Conservation (phyloP, 2,113 vertebrate species). For the Spea multiplicata region DNA sequence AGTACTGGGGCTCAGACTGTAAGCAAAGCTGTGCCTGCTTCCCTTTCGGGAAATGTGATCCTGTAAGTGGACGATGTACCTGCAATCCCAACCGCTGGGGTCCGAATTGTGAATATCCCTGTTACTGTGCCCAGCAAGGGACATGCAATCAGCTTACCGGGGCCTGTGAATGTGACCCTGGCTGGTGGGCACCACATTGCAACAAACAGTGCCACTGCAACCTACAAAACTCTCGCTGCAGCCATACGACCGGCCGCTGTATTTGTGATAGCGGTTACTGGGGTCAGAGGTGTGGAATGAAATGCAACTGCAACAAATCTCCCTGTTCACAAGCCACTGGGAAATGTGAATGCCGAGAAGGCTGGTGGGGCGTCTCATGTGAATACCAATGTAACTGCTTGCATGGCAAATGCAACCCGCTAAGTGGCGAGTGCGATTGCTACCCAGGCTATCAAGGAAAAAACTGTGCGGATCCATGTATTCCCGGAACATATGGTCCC, state of each 20-base stretch:
- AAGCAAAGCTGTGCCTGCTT: conserved; percentile 76
- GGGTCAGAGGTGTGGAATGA: conserved; percentile 74
- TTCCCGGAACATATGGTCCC: conserved; percentile 65
- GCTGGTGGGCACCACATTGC: conserved; percentile 82
- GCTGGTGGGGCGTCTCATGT: conserved; percentile 77
- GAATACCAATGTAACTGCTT: conserved; percentile 71
- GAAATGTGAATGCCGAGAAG: conserved; percentile 70
- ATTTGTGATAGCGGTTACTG: conserved; percentile 74
- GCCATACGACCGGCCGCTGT: conserved; percentile 75
- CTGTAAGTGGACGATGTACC: conserved; percentile 73
- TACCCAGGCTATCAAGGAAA: conserved; percentile 70
- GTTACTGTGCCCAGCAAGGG: conserved; percentile 75
- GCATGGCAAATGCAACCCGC: conserved; percentile 66
- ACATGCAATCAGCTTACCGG: conserved; percentile 74
- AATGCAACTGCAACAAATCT: conserved; percentile 74
- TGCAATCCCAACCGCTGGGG: conserved; percentile 82
- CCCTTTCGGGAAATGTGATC: conserved; percentile 78
- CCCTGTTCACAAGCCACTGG: conserved; percentile 75
- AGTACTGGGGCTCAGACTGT: conserved; percentile 91
- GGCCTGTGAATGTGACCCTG: conserved; percentile 77
- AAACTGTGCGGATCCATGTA: conserved; percentile 72
- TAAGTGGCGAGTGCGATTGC: conserved; percentile 74
- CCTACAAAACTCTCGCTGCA: conserved; percentile 62
- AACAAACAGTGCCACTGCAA: conserved; percentile 74
- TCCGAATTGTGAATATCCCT: conserved; percentile 69